Percentiles rank a stretch among this genome's conserved stretches.
phyloP scores from a whole-genome alignment of 2,113 vertebrate species.

The Lathamus discolor region DNA sequence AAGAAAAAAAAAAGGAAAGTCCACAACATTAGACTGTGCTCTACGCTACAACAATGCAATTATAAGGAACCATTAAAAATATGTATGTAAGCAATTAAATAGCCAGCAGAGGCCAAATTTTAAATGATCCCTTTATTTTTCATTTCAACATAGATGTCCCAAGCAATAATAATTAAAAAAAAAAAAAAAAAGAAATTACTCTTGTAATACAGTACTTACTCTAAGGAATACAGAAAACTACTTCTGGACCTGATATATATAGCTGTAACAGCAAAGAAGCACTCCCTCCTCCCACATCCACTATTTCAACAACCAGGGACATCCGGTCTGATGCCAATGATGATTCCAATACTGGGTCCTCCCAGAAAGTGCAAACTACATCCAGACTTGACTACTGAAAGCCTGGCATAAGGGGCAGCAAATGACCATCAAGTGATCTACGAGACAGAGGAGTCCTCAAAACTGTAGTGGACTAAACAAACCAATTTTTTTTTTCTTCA shows the following conservation, averaged over 20 bases:
- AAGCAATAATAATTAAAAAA: not conserved
- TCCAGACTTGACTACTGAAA: not conserved
- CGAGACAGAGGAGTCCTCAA: not conserved
- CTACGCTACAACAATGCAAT: not conserved
- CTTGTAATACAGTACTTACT: not conserved
- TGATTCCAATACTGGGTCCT: not conserved
- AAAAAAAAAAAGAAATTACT: not conserved
- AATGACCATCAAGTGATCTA: not conserved
- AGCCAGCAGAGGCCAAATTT: not conserved
- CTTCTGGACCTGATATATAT: not conserved
- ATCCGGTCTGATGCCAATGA: not conserved
- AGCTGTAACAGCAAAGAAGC: not conserved
- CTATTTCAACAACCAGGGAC: not conserved
- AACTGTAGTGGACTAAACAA: not conserved
- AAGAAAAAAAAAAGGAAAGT: too few relatives aligned
- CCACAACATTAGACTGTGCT: not conserved
- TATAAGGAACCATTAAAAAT: not conserved
- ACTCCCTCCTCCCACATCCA: not conserved
- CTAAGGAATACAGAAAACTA: not conserved
- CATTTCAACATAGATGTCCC: not conserved
- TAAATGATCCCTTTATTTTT: not conserved
- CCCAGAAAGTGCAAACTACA: not conserved
- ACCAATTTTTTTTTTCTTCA: not conserved
- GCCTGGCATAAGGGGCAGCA: not conserved
- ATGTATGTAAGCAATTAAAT: not conserved